Evolutionary conservation across 2,113 vertebrate genomes (phyloP).

Genomic region (Tapirus terrestris): DNA sequence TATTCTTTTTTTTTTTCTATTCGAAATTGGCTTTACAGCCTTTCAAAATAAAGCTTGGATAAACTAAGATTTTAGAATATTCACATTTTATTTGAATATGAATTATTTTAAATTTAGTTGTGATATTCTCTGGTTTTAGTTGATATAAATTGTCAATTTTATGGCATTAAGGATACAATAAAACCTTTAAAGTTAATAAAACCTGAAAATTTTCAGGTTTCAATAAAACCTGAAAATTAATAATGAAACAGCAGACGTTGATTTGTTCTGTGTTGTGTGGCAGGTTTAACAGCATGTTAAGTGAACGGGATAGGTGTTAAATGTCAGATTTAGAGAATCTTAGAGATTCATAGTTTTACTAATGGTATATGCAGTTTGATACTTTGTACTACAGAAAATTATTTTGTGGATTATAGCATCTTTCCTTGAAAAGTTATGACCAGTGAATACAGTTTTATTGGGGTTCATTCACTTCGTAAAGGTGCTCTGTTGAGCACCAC

Average conservation of each 20-base stretch:
- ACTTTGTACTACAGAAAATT: constrained; percentile 11
- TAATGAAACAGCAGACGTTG: neutral
- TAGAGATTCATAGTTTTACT: neutral
- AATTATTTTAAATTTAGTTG: constrained; percentile 48
- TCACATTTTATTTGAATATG: constrained; percentile 38
- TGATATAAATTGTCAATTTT: constrained; percentile 2
- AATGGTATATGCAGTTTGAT: neutral
- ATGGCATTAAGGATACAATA: neutral
- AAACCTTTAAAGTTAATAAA: neutral
- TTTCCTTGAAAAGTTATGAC: constrained; percentile 43
- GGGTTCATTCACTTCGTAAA: neutral
- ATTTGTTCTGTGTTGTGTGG: constrained; percentile 5
- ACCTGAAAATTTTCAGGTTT: too few species aligned
- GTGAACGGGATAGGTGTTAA: neutral
- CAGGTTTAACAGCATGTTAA: neutral
- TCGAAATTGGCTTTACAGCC: neutral
- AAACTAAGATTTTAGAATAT: neutral
- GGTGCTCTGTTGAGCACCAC: neutral
- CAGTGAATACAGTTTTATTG: neutral
- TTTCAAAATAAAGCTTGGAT: constrained; percentile 33
- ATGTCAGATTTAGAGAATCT: neutral
- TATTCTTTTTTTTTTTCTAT: neutral
- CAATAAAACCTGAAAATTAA: constrained; percentile 26
- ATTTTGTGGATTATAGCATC: neutral
- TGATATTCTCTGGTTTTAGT: neutral